Evolutionary conservation across 1,140 invertebrate species (phyloP).

Genomic region (Pantala flavescens): DNA sequence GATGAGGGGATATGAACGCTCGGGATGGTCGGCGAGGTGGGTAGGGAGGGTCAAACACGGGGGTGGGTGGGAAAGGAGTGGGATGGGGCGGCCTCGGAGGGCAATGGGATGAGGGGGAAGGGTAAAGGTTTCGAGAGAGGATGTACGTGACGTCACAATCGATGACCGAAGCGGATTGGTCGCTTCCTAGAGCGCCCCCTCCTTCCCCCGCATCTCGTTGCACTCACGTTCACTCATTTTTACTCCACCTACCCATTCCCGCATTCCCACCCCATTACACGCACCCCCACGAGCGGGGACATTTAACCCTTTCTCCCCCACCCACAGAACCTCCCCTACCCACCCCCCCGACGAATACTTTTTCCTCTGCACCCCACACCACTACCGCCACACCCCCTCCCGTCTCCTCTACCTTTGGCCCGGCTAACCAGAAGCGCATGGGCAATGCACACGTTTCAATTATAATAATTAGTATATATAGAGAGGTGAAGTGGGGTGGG

Average conservation of each 20-base stretch:
- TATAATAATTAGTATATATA: slow-evolving; percentile 7
- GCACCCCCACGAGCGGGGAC: neutral
- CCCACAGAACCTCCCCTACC: neutral
- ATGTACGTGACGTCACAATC: slow-evolving; percentile 5
- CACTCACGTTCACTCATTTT: neutral
- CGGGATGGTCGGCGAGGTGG: neutral
- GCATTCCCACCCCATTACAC: neutral
- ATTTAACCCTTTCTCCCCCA: neutral
- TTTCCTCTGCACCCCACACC: neutral
- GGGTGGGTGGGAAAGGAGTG: neutral
- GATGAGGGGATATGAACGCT: neutral
- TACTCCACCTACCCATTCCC: neutral
- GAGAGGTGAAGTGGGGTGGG: neutral
- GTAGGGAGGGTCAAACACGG: neutral
- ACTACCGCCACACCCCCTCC: neutral
- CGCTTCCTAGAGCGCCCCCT: neutral
- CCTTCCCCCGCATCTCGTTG: neutral
- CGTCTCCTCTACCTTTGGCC: neutral
- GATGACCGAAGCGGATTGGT: slow-evolving; percentile 2
- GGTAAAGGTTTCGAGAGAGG: neutral
- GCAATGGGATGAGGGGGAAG: neutral
- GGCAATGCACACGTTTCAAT: slow-evolving; percentile 1
- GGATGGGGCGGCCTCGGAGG: neutral
- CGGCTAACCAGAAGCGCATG: neutral
- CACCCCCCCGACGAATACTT: neutral